These are phyloP conservation scores for Ophiothrix spiculata DNA, from an alignment of 35 echinoderm and acorn worm species.

Conservation along the genomic window DNA sequence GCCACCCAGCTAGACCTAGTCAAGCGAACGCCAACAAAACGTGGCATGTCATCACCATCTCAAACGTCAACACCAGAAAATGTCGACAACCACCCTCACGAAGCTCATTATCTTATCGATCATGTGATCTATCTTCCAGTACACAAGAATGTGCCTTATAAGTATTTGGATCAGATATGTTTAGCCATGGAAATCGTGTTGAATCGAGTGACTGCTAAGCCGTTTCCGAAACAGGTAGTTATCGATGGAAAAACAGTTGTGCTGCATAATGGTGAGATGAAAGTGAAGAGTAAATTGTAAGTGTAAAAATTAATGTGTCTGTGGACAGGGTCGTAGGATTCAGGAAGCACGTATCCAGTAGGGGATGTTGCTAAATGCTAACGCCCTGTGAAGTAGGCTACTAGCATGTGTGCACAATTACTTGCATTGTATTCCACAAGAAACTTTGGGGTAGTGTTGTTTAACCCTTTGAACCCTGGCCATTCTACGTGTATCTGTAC, in stretches of 20 bases:
- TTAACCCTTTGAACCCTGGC: too few species aligned
- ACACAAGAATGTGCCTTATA: conserved; percentile 78
- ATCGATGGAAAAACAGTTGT: conserved; percentile 13
- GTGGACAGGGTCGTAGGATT: too few species aligned
- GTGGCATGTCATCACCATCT: not conserved
- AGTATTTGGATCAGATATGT: conserved; percentile 86
- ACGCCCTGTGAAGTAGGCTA: too few species aligned
- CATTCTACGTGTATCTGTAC: too few species aligned
- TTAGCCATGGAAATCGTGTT: conserved; percentile 61
- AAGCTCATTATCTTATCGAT: conserved; percentile 70
- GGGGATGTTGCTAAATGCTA: too few species aligned
- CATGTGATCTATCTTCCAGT: conserved; percentile 90
- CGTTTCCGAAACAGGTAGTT: not conserved
- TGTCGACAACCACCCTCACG: conserved; percentile 39
- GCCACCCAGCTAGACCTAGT: conserved; percentile 42
- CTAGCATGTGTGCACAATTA: too few species aligned
- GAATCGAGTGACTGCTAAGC: not conserved
- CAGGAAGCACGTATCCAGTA: too few species aligned
- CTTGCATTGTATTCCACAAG: too few species aligned
- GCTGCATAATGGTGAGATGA: conserved; percentile 17
- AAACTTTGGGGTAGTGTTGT: too few species aligned
- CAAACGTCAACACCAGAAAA: not conserved
- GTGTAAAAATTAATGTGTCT: not conserved
- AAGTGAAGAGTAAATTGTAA: conserved; percentile 34
- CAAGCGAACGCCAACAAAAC: not conserved